A percentile compares a stretch with the other conserved stretches of the same genome.
Evolutionary conservation across 2,888 invertebrate species (phyloP).

Genomic region (Carterocephalus palaemon): DNA sequence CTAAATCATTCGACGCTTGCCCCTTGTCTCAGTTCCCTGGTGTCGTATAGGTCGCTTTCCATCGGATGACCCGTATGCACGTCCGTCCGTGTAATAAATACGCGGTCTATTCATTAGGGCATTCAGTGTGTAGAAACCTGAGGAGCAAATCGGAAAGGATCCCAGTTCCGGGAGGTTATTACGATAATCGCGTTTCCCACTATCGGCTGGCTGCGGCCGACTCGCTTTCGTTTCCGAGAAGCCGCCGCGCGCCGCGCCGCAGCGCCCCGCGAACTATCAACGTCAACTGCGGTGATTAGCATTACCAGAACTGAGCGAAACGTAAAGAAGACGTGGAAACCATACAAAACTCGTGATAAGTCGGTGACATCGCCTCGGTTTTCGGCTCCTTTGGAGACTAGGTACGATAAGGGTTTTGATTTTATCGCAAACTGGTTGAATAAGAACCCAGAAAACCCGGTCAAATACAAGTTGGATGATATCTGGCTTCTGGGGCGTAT

Average conservation of each 20-base stretch:
- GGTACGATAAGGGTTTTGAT: no score
- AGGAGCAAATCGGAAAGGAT: slow-evolving; percentile 59
- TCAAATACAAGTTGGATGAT: no score
- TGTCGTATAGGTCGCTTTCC: no score
- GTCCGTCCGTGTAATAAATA: no score
- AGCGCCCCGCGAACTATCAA: slow-evolving; percentile 69
- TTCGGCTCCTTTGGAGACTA: slow-evolving; percentile 3
- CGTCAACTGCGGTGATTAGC: slow-evolving; percentile 63
- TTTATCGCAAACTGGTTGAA: no score
- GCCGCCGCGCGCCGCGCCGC: slow-evolving; percentile 51
- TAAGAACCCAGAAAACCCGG: no score
- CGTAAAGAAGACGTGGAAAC: slow-evolving; percentile 33
- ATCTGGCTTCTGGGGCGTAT: no score
- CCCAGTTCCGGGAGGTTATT: slow-evolving; percentile 69
- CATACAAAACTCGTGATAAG: slow-evolving; percentile 12
- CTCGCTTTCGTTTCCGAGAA: slow-evolving; percentile 75
- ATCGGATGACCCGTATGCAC: no score
- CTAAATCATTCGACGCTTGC: no score
- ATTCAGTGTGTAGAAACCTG: no score
- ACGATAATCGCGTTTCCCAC: slow-evolving; percentile 74
- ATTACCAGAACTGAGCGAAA: slow-evolving; percentile 68
- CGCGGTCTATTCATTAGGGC: no score
- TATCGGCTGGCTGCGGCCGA: slow-evolving; percentile 54
- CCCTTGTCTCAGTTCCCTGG: no score
- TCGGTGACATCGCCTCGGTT: slow-evolving; percentile 5